phyloP scores from a whole-genome alignment of 2,888 invertebrate species.

The Crioceris asparagi region DNA sequence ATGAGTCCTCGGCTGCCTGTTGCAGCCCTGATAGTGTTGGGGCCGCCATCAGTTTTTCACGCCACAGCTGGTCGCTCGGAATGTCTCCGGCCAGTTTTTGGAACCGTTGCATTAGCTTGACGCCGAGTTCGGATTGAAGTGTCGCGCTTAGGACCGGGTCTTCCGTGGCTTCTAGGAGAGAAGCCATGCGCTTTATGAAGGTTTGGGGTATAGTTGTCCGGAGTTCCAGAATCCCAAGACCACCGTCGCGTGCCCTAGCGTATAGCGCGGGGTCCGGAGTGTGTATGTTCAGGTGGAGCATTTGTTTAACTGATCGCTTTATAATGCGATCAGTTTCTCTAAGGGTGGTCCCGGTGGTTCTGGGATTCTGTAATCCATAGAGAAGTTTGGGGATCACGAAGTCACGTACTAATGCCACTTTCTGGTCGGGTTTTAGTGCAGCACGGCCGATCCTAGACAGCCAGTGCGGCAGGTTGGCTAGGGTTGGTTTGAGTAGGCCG shows the following conservation, averaged over 20 bases:
- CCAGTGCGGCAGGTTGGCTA: slow-evolving; percentile 7
- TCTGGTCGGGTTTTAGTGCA: slow-evolving; percentile 34
- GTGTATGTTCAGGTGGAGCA: slow-evolving; percentile 42
- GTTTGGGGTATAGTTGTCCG: slow-evolving; percentile 3
- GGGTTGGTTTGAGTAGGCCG: neutral
- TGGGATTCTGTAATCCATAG: slow-evolving; percentile 29
- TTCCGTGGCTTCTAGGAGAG: slow-evolving; percentile 1
- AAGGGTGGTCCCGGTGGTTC: slow-evolving; percentile 11
- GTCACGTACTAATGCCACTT: slow-evolving; percentile 24
- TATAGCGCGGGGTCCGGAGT: slow-evolving; percentile 26
- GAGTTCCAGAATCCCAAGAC: slow-evolving; percentile 22
- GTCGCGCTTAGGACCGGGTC: slow-evolving; percentile 9
- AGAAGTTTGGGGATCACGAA: slow-evolving; percentile 29
- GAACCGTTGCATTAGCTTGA: neutral
- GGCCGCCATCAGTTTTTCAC: neutral
- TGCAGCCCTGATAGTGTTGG: slow-evolving; percentile 2
- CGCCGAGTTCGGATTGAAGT: slow-evolving; percentile 5
- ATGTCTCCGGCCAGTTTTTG: slow-evolving; percentile 8
- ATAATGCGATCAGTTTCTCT: slow-evolving; percentile 8
- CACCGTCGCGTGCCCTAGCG: slow-evolving; percentile 21
- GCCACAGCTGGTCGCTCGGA: slow-evolving; percentile 3
- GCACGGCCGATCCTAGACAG: slow-evolving; percentile 23
- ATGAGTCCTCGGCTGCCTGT: neutral
- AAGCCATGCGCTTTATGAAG: slow-evolving; percentile 9
- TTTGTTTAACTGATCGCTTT: slow-evolving; percentile 14